Evolutionary conservation across 92 coral and sea anemone genomes (phyloP).

Genomic region (Porites cylindrica): DNA sequence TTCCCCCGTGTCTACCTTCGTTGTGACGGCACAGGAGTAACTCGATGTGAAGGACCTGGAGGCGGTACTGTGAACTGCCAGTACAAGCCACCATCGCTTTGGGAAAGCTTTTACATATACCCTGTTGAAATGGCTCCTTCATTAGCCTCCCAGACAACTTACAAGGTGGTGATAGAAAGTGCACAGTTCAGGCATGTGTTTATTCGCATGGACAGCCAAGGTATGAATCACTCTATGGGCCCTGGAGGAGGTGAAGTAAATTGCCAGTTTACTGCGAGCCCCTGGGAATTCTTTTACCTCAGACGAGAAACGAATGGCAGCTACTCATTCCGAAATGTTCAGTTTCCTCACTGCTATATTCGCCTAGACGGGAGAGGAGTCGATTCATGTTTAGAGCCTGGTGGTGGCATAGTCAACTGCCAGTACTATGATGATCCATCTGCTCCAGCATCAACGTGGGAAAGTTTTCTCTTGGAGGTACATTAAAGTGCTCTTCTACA

Average conservation of each 20-base stretch:
- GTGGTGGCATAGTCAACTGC: conserved; percentile 55
- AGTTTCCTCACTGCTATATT: conserved; percentile 41
- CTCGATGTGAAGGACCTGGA: neutral
- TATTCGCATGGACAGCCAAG: conserved; percentile 20
- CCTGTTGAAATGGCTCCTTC: conserved; percentile 38
- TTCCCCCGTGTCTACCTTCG: conserved; percentile 44
- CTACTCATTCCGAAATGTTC: conserved; percentile 39
- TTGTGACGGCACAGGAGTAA: conserved; percentile 41
- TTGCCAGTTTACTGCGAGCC: conserved; percentile 17
- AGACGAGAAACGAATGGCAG: neutral
- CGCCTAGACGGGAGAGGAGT: conserved; percentile 44
- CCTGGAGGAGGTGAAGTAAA: conserved; percentile 22
- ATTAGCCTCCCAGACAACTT: neutral
- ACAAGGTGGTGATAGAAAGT: conserved; percentile 32
- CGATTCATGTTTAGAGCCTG: neutral
- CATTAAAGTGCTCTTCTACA: neutral
- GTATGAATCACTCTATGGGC: neutral
- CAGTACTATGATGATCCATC: conserved; percentile 14
- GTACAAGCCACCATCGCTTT: conserved; percentile 8
- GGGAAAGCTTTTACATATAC: conserved; percentile 22
- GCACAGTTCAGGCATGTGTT: conserved; percentile 4
- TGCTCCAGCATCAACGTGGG: neutral
- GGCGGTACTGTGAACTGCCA: conserved; percentile 55
- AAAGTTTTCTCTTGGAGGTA: conserved; percentile 1
- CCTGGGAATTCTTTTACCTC: conserved; percentile 6